Base-by-base conservation (phyloP, 2,113 vertebrate species). In the Amphiprion percula region DNA sequence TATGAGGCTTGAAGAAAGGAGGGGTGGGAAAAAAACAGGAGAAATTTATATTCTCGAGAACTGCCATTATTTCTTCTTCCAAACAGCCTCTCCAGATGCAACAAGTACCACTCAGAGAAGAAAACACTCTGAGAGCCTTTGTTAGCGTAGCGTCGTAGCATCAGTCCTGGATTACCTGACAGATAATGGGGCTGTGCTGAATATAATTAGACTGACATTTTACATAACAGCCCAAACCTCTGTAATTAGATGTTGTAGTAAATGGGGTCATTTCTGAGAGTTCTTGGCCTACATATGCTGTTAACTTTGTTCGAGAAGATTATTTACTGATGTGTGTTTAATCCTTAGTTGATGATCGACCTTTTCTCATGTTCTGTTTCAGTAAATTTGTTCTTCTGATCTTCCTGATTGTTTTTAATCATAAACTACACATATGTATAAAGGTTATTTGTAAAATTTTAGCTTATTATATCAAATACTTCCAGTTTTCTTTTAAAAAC, bases 161-260 rank as follows among this genome's bases (percentile, higher is more conserved):
- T 82, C 65, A 19, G 79, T 84, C 78, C 68, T 66, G 80, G 74
- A 80, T 83, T 84, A 86, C 87, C 81, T 68, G 65, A 61, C 65
- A 82, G 39, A 87, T 88, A 89, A 92, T 91, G 83, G 30, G 56
- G 62, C 79, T 60, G 44, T 74, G 74, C 71, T 74, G 65, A 28
- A 37, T 39, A 63, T 94, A 93, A 94, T 94, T 91, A 90, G 81
- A 90, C 81, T 92, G 90, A 84, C 90, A 91, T 92, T 93, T 92
- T 19, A 53, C 56, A 74, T 88, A 86, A 93, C 83, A 79, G 85
- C 75, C 66, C 74, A 68, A 82, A 80, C 77, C 78, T 77, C 71
- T 62, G 28, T 87, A 91, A 90, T 79, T 85, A 86, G 79, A 64
- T 75, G 84, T 85, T 87, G 77, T 84, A 62, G 74, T 81, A 72